Evolutionary conservation across 2,888 invertebrate genomes (phyloP).

Genomic region (Pyrgus malvae): DNA sequence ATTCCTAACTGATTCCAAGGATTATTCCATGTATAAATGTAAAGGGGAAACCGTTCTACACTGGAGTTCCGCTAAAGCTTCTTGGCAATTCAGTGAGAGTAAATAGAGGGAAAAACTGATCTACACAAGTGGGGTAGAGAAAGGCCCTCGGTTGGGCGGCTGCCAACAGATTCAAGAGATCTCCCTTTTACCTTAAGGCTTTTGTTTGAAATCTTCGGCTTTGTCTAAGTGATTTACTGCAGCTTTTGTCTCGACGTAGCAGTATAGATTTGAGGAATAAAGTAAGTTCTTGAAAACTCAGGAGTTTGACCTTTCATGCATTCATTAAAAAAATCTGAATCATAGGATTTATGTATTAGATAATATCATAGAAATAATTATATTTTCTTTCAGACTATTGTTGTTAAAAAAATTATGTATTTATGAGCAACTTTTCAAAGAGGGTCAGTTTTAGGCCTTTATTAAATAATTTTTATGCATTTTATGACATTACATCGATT

Average conservation of each 20-base stretch:
- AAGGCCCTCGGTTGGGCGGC: slow-evolving; percentile 3
- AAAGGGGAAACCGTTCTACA: neutral
- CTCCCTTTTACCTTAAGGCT: slow-evolving; percentile 2
- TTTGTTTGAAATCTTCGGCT: slow-evolving; percentile 4
- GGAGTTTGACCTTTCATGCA: too few relatives aligned
- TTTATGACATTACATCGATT: too few relatives aligned
- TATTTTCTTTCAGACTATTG: too few relatives aligned
- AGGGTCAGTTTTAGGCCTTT: too few relatives aligned
- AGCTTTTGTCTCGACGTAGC: slow-evolving; percentile 10
- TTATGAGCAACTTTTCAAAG: too few relatives aligned
- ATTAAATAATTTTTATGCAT: too few relatives aligned
- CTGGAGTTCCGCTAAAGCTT: neutral
- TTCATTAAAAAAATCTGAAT: too few relatives aligned
- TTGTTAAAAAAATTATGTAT: too few relatives aligned
- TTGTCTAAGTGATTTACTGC: slow-evolving; percentile 15
- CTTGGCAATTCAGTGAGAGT: neutral
- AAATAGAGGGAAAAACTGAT: slow-evolving; percentile 8
- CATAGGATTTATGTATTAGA: too few relatives aligned
- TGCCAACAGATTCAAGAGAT: slow-evolving; percentile 13
- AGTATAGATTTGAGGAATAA: neutral
- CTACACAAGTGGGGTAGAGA: neutral
- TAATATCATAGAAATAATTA: too few relatives aligned
- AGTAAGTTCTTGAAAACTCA: neutral
- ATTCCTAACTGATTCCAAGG: too few relatives aligned
- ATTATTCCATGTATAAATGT: too few relatives aligned